These are phyloP conservation scores for Ptychoptera albimana DNA, from an alignment of 2,888 invertebrate genomes.

Conservation along the genomic window DNA sequence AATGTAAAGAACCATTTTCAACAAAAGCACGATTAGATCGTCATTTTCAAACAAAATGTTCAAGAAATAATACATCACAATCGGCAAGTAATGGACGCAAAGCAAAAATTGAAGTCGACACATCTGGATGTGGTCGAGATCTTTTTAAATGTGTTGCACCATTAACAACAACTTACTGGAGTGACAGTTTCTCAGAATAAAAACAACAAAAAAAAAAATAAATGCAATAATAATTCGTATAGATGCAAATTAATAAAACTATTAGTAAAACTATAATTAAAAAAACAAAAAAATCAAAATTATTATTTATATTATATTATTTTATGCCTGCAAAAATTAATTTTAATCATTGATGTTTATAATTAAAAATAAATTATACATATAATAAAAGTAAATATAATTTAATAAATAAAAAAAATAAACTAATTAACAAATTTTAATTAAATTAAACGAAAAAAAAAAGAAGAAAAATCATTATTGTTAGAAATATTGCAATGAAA, in stretches of 20 bases:
- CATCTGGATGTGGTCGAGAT: conserved; percentile 23
- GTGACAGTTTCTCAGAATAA: conserved; percentile 33
- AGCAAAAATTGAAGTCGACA: conserved; percentile 12
- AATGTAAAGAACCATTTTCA: conserved; percentile 25
- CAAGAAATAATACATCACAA: conserved; percentile 8
- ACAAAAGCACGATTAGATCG: conserved; percentile 21
- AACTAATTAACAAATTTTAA: too few relatives aligned
- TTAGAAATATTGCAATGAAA: too few relatives aligned
- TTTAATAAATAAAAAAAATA: too few relatives aligned
- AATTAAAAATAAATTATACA: too few relatives aligned
- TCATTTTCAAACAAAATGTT: conserved; percentile 17
- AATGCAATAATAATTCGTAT: not conserved
- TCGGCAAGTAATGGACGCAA: conserved; percentile 3
- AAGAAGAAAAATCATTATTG: too few relatives aligned
- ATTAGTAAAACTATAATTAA: too few relatives aligned
- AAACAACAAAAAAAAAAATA: not conserved
- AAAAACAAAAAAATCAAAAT: too few relatives aligned
- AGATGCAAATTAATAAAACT: not conserved
- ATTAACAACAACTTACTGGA: conserved; percentile 32
- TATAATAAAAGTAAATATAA: too few relatives aligned
- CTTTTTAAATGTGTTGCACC: conserved; percentile 32
- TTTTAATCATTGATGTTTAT: too few relatives aligned
- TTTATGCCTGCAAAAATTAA: too few relatives aligned
- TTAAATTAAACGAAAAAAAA: too few relatives aligned
- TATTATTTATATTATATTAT: too few relatives aligned